Conservation (phyloP, 2,888 invertebrate species). For the Leptinotarsa rubiginosa region DNA sequence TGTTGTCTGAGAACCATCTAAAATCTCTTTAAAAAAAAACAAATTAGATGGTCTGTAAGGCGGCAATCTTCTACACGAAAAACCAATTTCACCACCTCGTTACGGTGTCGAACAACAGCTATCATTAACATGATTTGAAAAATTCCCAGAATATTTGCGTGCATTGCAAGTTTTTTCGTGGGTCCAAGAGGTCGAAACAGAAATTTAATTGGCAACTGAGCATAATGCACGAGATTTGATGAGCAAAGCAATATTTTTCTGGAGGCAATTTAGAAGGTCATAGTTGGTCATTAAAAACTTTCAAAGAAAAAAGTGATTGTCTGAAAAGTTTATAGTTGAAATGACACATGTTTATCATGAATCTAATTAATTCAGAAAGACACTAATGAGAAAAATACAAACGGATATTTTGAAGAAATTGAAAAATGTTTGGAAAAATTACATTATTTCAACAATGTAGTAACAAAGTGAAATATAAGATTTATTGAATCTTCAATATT, state of each 20-base stretch:
- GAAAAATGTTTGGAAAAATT: no score
- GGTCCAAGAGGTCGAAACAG: not conserved
- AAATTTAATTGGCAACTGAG: not conserved
- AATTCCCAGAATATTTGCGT: constrained; percentile 6
- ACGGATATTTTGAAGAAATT: no score
- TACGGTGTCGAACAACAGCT: constrained; percentile 20
- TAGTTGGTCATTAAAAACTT: not conserved
- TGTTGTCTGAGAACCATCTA: not conserved
- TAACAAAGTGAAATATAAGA: no score
- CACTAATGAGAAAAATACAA: no score
- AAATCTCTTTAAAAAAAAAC: constrained; percentile 3
- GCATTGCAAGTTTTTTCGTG: not conserved
- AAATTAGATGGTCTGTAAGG: constrained; percentile 29
- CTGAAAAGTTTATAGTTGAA: not conserved
- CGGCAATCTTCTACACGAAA: constrained; percentile 31
- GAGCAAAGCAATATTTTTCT: not conserved
- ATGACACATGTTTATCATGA: no score
- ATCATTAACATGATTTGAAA: constrained; percentile 25
- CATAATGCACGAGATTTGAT: not conserved
- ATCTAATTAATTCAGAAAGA: no score
- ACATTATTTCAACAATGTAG: no score
- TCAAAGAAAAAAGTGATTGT: not conserved
- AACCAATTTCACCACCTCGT: constrained; percentile 33
- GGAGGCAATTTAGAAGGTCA: not conserved
- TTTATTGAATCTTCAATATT: no score